A percentile compares a stretch with the other conserved stretches of the same genome.
Evolutionary conservation across 2,113 vertebrate species (phyloP).

Genomic region (Scomber colias): DNA sequence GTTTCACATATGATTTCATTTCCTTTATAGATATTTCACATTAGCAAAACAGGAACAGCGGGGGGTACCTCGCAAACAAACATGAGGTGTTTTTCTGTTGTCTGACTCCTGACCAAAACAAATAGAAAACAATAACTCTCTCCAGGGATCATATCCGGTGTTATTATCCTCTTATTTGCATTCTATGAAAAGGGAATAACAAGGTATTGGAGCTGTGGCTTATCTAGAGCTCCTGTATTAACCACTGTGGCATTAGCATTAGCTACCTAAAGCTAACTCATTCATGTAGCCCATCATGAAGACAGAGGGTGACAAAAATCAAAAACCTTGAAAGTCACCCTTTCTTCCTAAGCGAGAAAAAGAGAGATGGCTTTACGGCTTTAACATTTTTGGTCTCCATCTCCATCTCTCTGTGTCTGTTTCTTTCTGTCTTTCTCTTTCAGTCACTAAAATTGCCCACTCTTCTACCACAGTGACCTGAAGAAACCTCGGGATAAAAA

Average conservation of each 20-base stretch:
- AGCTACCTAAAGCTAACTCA: conserved; percentile 38
- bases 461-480: conserved; percentile 52
- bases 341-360: conserved; percentile 1
- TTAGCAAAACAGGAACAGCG: conserved; percentile 68
- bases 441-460: conserved; percentile 57
- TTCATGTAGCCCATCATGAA: not conserved
- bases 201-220: conserved; percentile 69
- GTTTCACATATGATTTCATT: conserved; percentile 39
- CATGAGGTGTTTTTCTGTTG: conserved; percentile 78
- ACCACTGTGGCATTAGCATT: conserved; percentile 62
- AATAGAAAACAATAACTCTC: conserved; percentile 70
- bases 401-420: conserved; percentile 1
- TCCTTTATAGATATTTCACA: conserved; percentile 45
- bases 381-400: conserved; percentile 5
- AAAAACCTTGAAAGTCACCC: conserved; percentile 7
- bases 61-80: conserved; percentile 50
- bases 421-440: conserved; percentile 36
- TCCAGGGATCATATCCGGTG: conserved; percentile 59
- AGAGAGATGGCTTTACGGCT: conserved; percentile 3
- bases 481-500: conserved; percentile 63
- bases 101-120: conserved; percentile 67
- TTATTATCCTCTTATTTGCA: conserved; percentile 81
- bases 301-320: conserved; percentile 14
- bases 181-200: conserved; percentile 73
- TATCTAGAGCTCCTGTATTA: conserved; percentile 72